Percentiles rank a stretch among this genome's conserved stretches.
phyloP scores from a whole-genome alignment of 2,113 vertebrate species.

The Bos javanicus region DNA sequence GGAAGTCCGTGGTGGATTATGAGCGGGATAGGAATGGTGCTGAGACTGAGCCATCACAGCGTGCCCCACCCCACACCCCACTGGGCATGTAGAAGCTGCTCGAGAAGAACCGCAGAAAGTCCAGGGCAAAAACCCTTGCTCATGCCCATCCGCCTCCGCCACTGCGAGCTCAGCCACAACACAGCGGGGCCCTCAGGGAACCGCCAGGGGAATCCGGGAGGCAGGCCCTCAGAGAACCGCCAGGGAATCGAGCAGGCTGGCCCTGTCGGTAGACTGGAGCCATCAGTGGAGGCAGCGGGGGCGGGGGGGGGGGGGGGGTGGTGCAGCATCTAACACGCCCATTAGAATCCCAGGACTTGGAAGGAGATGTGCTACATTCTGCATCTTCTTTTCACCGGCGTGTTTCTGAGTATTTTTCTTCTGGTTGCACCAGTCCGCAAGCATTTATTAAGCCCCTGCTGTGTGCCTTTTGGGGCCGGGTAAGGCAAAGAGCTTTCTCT shows the following conservation, averaged over 20 bases:
- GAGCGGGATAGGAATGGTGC: accelerated
- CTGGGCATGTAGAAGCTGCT: not conserved
- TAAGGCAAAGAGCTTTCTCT: not conserved
- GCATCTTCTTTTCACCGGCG: not conserved
- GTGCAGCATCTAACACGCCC: not conserved
- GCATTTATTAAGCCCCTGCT: not conserved
- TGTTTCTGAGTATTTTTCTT: not conserved
- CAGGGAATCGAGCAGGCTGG: not conserved
- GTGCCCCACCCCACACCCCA: no score
- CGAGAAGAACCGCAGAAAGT: not conserved
- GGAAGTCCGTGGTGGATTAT: not conserved
- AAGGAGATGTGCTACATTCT: not conserved
- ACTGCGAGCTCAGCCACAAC: accelerated
- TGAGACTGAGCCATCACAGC: accelerated
- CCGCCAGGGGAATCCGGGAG: not conserved
- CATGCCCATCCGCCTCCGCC: accelerated
- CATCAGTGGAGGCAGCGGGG: no score
- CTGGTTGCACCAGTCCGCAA: not conserved
- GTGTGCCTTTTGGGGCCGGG: not conserved
- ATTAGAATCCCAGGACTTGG: not conserved
- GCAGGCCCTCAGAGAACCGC: not conserved
- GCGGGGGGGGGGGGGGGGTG: accelerated
- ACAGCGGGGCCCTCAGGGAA: not conserved
- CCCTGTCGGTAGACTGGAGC: accelerated
- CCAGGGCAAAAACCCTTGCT: not conserved